phyloP scores from a whole-genome alignment of 2,888 invertebrate genomes.

The Subacronicta megacephala region DNA sequence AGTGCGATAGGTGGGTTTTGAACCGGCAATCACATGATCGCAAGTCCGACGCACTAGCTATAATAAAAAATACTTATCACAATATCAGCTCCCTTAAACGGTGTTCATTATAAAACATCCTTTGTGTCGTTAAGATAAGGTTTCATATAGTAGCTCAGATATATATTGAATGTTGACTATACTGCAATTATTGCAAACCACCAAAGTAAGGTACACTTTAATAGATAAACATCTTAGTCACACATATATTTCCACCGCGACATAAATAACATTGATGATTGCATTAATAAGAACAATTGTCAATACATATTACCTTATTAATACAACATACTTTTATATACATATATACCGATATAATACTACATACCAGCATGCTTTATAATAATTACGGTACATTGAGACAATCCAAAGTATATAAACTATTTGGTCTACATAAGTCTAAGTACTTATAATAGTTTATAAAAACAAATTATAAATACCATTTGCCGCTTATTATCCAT shows the following conservation, averaged over 20 bases:
- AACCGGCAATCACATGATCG: too few species aligned
- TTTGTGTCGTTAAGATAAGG: too few species aligned
- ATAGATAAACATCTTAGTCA: background rate
- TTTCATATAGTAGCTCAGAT: too few species aligned
- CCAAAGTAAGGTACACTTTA: too few species aligned
- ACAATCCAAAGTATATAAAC: background rate
- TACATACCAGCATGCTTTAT: constrained; percentile 35
- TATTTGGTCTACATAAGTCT: constrained; percentile 30
- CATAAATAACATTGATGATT: constrained; percentile 3
- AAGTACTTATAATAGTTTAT: constrained; percentile 61
- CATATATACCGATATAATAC: constrained; percentile 25
- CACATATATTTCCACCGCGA: constrained; percentile 11
- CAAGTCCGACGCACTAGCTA: too few species aligned
- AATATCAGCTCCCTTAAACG: too few species aligned
- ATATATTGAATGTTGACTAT: too few species aligned
- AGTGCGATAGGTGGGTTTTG: too few species aligned
- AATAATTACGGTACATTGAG: constrained; percentile 3
- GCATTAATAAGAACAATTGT: too few species aligned
- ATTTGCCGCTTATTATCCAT: constrained; percentile 62
- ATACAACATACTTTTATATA: constrained; percentile 11
- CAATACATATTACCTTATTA: background rate
- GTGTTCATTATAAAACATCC: too few species aligned
- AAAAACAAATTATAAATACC: constrained; percentile 61
- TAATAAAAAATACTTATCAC: too few species aligned
- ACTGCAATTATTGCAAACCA: too few species aligned